Evolutionary conservation across 53 echinoderm and acorn worm species (phyloP).

Genomic region (Actinopyga echinites): DNA sequence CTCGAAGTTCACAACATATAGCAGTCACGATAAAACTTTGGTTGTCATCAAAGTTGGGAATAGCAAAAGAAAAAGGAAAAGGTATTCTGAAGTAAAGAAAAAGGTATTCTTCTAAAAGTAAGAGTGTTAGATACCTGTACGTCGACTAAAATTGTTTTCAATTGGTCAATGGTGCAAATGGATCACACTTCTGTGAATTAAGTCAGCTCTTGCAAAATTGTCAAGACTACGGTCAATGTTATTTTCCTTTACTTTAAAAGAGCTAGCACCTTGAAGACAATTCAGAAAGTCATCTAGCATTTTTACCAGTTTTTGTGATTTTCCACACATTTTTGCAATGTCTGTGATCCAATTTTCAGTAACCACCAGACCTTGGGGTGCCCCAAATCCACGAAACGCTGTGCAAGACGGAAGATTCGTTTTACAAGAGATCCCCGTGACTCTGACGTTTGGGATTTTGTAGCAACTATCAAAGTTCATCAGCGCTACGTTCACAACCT

Average conservation of each 20-base stretch:
- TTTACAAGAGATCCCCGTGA: conserved; percentile 43
- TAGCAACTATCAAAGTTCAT: conserved; percentile 44
- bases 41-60: too few relatives aligned
- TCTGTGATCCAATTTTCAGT: conserved; percentile 49
- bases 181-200: too few relatives aligned
- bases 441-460: conserved; percentile 48
- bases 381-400: conserved; percentile 65
- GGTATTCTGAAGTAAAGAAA: too few relatives aligned
- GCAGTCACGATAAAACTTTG: too few relatives aligned
- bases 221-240: too few relatives aligned
- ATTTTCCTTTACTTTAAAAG: neutral
- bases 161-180: too few relatives aligned
- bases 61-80: too few relatives aligned
- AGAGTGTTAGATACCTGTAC: too few relatives aligned
- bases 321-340: conserved; percentile 47
- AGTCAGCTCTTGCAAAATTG: too few relatives aligned
- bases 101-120: too few relatives aligned
- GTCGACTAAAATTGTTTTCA: too few relatives aligned
- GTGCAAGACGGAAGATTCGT: conserved; percentile 64
- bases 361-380: conserved; percentile 50
- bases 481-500: conserved; percentile 48
- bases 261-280: neutral
- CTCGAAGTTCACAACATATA: too few relatives aligned
- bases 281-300: neutral
- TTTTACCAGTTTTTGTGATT: conserved; percentile 51